These are phyloP conservation scores for Pseudotriccus pelzelni DNA, from an alignment of 2,797 vertebrate species.

Conservation along the genomic window DNA sequence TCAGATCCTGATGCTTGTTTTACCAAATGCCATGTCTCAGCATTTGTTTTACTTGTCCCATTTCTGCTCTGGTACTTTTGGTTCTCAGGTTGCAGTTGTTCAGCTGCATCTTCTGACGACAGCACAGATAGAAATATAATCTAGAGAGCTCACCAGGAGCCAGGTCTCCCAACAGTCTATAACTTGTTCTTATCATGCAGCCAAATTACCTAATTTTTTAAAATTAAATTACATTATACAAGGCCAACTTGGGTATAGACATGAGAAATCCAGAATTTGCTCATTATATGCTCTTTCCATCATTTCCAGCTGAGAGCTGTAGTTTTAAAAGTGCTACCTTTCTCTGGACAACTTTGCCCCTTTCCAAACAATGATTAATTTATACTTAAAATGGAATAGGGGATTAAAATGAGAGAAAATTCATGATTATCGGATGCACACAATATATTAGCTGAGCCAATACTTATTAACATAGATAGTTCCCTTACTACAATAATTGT, in stretches of 20 bases:
- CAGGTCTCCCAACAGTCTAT: not conserved
- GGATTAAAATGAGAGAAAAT: not conserved
- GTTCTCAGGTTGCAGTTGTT: slow-evolving; percentile 31
- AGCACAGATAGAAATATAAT: not conserved
- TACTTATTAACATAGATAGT: not conserved
- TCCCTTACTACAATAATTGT: not conserved
- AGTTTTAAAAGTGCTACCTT: not conserved
- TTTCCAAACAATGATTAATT: not conserved
- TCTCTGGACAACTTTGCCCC: not conserved
- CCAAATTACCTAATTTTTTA: not conserved
- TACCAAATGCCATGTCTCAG: not conserved
- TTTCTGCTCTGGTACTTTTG: not conserved
- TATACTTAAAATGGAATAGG: not conserved
- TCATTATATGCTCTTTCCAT: not conserved
- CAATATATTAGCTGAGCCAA: not conserved
- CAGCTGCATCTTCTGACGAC: not conserved
- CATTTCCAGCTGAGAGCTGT: not conserved
- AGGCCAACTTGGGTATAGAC: not conserved
- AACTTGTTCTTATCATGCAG: not conserved
- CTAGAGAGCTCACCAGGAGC: not conserved
- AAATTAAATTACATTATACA: not conserved
- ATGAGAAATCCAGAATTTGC: not conserved
- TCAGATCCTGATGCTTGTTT: not conserved
- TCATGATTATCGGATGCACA: not conserved
- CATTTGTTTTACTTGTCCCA: not conserved